phyloP scores from a whole-genome alignment of 2,113 vertebrate genomes.

The Lynx canadensis region DNA sequence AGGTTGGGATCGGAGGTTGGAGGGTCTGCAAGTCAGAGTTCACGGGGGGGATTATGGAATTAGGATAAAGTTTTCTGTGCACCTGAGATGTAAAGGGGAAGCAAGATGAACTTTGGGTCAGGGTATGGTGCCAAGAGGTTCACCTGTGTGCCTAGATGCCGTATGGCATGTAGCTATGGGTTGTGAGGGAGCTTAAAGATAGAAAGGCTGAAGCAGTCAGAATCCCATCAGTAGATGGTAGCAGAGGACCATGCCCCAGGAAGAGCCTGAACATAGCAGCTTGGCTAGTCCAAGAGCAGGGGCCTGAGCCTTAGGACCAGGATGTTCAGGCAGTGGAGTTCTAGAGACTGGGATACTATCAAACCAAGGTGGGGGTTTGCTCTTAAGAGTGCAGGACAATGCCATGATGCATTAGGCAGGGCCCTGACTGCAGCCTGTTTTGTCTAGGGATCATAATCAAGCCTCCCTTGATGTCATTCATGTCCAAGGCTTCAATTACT shows the following conservation, averaged over 20 bases:
- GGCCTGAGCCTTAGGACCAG: not conserved
- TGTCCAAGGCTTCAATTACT: conserved; percentile 16
- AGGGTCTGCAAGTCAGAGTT: not conserved
- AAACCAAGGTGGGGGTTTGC: conserved; percentile 12
- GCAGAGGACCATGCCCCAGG: conserved; percentile 27
- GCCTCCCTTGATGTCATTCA: not conserved
- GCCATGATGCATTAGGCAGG: not conserved
- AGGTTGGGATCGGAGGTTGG: not conserved
- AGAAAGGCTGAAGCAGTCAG: conserved; percentile 1
- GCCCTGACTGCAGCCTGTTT: not conserved
- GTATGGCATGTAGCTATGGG: not conserved
- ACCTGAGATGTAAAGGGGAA: conserved; percentile 21
- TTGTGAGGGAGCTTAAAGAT: conserved; percentile 28
- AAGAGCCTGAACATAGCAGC: not conserved
- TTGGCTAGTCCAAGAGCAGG: not conserved
- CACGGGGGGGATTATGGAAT: not conserved
- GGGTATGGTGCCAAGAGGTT: not conserved
- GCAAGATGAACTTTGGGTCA: not conserved
- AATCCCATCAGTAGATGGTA: conserved; percentile 61
- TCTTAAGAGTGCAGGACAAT: not conserved
- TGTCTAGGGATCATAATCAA: not conserved
- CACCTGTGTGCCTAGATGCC: not conserved
- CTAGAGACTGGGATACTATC: not conserved
- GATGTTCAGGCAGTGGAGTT: not conserved
- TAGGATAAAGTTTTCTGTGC: not conserved